Conservation (phyloP, 1,140 invertebrate species). For the Drosophila triauraria region DNA sequence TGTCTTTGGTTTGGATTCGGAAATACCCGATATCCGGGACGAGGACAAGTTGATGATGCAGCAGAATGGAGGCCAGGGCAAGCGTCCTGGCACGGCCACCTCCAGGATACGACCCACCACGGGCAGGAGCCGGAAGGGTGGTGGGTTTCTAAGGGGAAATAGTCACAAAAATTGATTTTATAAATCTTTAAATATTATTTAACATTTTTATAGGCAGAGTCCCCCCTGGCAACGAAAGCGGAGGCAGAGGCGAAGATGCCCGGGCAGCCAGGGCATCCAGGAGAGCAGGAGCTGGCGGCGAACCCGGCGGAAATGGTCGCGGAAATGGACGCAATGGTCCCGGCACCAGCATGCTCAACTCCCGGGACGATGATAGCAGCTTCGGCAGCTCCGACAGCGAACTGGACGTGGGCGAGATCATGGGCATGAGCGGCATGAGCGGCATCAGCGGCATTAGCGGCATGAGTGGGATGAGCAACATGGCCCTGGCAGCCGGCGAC, state of each 20-base stretch:
- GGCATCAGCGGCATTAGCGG: slow-evolving; percentile 46
- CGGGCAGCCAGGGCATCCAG: not conserved
- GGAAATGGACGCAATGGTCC: slow-evolving; percentile 41
- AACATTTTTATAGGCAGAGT: not conserved
- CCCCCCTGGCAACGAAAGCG: not conserved
- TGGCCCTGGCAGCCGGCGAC: slow-evolving; percentile 44
- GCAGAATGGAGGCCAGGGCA: slow-evolving; percentile 14
- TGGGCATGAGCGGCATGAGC: slow-evolving; percentile 61
- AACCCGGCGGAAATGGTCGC: slow-evolving; percentile 4
- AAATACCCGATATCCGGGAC: slow-evolving; percentile 76
- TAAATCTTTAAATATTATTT: not conserved
- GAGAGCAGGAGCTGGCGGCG: not conserved
- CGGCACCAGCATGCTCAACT: slow-evolving; percentile 52
- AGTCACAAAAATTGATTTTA: not conserved
- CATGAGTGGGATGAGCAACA: slow-evolving; percentile 51
- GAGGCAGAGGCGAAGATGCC: not conserved
- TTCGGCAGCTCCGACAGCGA: slow-evolving; percentile 83
- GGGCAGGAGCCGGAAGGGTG: slow-evolving; percentile 64
- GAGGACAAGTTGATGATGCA: slow-evolving; percentile 70
- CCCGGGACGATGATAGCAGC: slow-evolving; percentile 77
- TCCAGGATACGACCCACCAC: slow-evolving; percentile 78
- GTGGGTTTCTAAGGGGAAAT: not conserved
- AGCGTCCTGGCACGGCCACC: slow-evolving; percentile 70
- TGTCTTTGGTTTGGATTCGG: slow-evolving; percentile 63
- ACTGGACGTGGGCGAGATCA: slow-evolving; percentile 75